phyloP scores from a whole-genome alignment of 2,797 vertebrate species.

The Lophotriccus pileatus region DNA sequence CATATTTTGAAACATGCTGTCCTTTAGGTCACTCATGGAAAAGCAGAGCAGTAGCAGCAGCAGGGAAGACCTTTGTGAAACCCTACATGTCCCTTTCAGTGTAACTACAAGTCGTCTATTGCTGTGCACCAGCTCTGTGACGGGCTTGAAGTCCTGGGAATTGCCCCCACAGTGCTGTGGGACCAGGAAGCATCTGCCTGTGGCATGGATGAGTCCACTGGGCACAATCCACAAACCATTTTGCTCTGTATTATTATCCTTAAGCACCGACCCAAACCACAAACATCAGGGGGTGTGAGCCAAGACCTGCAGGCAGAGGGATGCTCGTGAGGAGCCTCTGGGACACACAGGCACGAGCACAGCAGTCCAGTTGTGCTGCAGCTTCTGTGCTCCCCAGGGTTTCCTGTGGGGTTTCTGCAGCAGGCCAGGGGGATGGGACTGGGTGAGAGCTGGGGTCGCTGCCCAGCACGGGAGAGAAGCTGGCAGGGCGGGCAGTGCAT shows the following conservation, averaged over 20 bases:
- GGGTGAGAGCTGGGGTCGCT: not conserved
- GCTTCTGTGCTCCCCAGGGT: not conserved
- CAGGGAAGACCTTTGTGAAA: not conserved
- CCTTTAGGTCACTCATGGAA: not conserved
- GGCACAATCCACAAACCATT: not conserved
- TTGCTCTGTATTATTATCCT: not conserved
- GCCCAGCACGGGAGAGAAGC: rapidly evolving
- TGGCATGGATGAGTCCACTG: not conserved
- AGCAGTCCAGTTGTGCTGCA: not conserved
- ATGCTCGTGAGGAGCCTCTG: not conserved
- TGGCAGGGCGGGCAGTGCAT: not conserved
- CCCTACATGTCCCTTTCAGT: not conserved
- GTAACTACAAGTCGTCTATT: not conserved
- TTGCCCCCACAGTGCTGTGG: not conserved
- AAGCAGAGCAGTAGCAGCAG: not conserved
- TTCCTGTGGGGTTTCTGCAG: not conserved
- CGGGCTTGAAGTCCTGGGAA: not conserved
- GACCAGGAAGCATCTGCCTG: not conserved
- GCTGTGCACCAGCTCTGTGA: not conserved
- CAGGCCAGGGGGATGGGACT: not conserved
- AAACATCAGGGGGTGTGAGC: not conserved
- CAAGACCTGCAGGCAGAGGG: not conserved
- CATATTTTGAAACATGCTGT: not conserved
- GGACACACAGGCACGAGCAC: not conserved
- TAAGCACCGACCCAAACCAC: not conserved